Conservation (phyloP, 2,888 invertebrate species). For the Tineola bisselliella region DNA sequence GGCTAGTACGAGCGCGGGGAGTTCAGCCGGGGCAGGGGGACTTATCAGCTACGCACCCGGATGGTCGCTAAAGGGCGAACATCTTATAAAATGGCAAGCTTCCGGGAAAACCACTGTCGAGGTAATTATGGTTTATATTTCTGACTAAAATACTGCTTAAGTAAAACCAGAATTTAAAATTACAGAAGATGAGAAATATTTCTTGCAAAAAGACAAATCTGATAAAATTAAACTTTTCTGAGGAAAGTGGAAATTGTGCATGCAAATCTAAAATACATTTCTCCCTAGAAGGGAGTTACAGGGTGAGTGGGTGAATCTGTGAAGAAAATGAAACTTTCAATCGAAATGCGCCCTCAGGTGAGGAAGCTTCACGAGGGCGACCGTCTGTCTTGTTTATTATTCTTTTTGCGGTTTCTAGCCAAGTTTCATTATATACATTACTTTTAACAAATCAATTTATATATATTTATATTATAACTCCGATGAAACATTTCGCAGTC, state of each 20-base stretch:
- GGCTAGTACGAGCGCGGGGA: constrained; percentile 24
- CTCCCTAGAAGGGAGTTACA: constrained; percentile 25
- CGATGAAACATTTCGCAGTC: background rate
- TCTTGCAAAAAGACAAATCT: background rate
- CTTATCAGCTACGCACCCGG: constrained; percentile 71
- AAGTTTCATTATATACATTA: no score
- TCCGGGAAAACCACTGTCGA: constrained; percentile 69
- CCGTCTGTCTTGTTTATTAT: background rate
- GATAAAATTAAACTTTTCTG: constrained; percentile 20
- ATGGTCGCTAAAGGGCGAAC: constrained; percentile 70
- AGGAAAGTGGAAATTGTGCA: constrained; percentile 36
- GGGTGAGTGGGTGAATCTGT: constrained; percentile 36
- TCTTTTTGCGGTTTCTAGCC: background rate
- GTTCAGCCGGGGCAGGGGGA: constrained; percentile 44
- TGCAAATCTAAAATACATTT: constrained; percentile 38
- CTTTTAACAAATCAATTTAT: no score
- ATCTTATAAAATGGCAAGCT: constrained; percentile 71
- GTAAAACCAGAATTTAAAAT: no score
- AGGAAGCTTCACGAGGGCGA: constrained; percentile 19
- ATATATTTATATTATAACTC: no score
- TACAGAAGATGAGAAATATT: background rate
- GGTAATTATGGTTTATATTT: constrained; percentile 33
- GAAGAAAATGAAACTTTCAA: constrained; percentile 60
- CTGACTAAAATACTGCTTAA: background rate
- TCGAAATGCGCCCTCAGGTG: constrained; percentile 56